Percentiles rank a stretch among this genome's conserved stretches.
phyloP scores from a whole-genome alignment of 2,888 invertebrate species.

The Dryomyza anilis region DNA sequence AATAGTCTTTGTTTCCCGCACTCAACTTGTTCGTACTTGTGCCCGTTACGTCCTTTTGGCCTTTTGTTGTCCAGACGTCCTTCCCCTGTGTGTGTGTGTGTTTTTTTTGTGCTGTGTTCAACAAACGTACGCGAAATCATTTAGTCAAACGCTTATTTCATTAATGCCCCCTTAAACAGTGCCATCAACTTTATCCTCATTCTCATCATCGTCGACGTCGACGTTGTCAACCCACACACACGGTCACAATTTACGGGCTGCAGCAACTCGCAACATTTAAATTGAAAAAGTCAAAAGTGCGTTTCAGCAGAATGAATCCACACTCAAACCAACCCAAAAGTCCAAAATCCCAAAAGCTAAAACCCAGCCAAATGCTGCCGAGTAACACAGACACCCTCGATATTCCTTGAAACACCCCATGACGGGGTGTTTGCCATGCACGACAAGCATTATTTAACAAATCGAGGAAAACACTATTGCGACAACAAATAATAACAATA shows the following conservation, averaged over 20 bases:
- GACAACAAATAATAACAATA: slow-evolving; percentile 35
- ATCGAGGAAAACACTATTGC: background rate
- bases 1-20: background rate
- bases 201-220: no score
- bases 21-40: background rate
- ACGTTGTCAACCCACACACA: no score
- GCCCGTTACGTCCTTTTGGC: no score
- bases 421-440: slow-evolving; percentile 9
- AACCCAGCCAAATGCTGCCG: no score
- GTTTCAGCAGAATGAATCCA: slow-evolving; percentile 5
- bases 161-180: slow-evolving; percentile 48
- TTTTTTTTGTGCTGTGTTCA: no score
- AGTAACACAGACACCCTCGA: no score
- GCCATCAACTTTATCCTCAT: no score
- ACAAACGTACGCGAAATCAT: slow-evolving; percentile 44
- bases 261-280: slow-evolving; percentile 4
- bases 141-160: slow-evolving; percentile 58
- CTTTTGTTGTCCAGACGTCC: no score
- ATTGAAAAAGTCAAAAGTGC: slow-evolving; percentile 21
- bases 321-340: no score
- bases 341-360: no score
- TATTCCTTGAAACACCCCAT: background rate
- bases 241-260: slow-evolving; percentile 1
- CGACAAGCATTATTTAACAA: slow-evolving; percentile 15
- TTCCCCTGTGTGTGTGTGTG: no score